Conservation (phyloP, 2,797 vertebrate genomes). For the Leptoclinus maculatus region DNA sequence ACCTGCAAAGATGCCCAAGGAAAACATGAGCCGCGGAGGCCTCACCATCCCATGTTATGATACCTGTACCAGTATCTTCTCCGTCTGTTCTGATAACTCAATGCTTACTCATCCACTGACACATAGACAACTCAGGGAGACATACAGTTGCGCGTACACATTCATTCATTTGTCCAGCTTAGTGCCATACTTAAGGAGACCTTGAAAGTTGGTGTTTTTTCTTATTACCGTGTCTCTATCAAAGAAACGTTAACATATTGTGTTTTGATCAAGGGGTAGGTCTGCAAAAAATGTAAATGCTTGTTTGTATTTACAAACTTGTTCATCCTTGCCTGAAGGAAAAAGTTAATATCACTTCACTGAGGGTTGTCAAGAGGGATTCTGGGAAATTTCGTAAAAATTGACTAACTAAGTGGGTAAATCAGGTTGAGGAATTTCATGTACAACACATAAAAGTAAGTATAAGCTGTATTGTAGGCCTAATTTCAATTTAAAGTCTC, state of each 20-base stretch:
- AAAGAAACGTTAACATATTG: neutral
- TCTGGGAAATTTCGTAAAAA: too few species aligned
- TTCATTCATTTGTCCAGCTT: neutral
- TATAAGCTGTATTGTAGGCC: too few species aligned
- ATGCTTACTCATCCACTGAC: constrained; percentile 29
- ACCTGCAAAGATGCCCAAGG: constrained; percentile 68
- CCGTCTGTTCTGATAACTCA: constrained; percentile 55
- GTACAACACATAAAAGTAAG: too few species aligned
- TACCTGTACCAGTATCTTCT: constrained; percentile 61
- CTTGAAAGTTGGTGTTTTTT: neutral
- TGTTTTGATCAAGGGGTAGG: neutral
- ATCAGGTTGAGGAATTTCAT: too few species aligned
- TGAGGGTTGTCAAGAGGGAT: too few species aligned
- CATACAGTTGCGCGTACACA: neutral
- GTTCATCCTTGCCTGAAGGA: neutral
- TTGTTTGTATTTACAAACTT: neutral
- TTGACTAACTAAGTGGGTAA: too few species aligned
- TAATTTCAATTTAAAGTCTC: too few species aligned
- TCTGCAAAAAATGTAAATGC: neutral
- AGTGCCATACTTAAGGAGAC: neutral
- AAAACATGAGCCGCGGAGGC: constrained; percentile 68
- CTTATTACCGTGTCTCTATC: neutral
- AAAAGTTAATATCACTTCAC: too few species aligned
- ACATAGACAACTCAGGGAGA: neutral
- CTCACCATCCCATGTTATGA: constrained; percentile 48